These are phyloP conservation scores for Drosophila recens DNA, from an alignment of 2,888 invertebrate species.

Conservation along the genomic window DNA sequence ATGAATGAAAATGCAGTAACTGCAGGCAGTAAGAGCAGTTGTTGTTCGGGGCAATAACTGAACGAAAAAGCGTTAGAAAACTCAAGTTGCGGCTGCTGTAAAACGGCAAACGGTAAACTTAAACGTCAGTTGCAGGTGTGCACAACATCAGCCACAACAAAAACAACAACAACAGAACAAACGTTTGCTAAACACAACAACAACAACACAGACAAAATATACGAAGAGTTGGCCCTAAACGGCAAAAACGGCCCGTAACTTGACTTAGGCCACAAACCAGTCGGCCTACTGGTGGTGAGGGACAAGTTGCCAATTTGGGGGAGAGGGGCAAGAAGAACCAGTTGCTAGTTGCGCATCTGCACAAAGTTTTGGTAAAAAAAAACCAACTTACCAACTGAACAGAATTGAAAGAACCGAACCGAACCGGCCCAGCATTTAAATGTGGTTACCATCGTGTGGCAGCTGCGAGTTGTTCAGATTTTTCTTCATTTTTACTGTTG, in stretches of 20 bases:
- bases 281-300: slow-evolving; percentile 43
- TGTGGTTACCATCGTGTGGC: slow-evolving; percentile 32
- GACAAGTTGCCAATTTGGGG: neutral
- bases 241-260: slow-evolving; percentile 58
- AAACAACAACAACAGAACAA: slow-evolving; percentile 20
- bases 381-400: slow-evolving; percentile 36
- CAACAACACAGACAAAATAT: slow-evolving; percentile 32
- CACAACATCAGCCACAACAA: slow-evolving; percentile 43
- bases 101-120: slow-evolving; percentile 66
- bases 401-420: slow-evolving; percentile 38
- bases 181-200: slow-evolving; percentile 31
- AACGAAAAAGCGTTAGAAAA: slow-evolving; percentile 42
- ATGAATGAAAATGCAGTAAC: slow-evolving; percentile 32
- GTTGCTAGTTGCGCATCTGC: slow-evolving; percentile 64
- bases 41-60: slow-evolving; percentile 33
- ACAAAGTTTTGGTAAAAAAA: slow-evolving; percentile 54
- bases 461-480: slow-evolving; percentile 33
- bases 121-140: slow-evolving; percentile 74
- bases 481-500: slow-evolving; percentile 26
- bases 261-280: slow-evolving; percentile 72
- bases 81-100: slow-evolving; percentile 40
- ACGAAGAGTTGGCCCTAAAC: slow-evolving; percentile 64
- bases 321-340: neutral
- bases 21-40: slow-evolving; percentile 25
- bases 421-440: slow-evolving; percentile 29